Evolutionary conservation across 2,888 invertebrate genomes (phyloP).

Genomic region (Stegana nigrithorax): DNA sequence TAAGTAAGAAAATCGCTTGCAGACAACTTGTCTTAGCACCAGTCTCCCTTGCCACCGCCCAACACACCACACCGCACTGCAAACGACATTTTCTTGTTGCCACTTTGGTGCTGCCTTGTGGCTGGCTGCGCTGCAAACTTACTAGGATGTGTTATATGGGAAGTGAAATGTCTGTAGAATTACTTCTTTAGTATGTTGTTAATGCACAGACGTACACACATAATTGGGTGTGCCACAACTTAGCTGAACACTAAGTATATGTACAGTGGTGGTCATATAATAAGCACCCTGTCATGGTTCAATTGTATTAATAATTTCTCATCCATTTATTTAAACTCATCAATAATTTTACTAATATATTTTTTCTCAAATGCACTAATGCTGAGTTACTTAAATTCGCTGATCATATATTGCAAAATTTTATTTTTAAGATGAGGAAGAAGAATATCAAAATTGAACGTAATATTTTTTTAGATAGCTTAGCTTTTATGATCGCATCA

Average conservation of each 20-base stretch:
- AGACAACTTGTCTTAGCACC: constrained; percentile 36
- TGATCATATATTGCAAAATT: too few species aligned
- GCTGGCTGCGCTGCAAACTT: constrained; percentile 18
- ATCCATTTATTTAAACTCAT: too few species aligned
- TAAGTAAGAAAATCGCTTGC: constrained; percentile 55
- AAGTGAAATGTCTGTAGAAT: constrained; percentile 59
- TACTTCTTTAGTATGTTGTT: constrained; percentile 55
- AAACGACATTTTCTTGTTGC: constrained; percentile 3
- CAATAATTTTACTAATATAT: too few species aligned
- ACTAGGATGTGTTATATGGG: constrained; percentile 57
- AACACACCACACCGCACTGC: too few species aligned
- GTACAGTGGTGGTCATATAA: background rate
- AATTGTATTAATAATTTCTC: too few species aligned
- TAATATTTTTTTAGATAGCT: too few species aligned
- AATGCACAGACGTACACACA: background rate
- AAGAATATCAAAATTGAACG: too few species aligned
- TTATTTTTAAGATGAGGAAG: too few species aligned
- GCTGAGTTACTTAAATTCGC: too few species aligned
- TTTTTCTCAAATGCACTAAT: too few species aligned
- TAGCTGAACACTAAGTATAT: background rate
- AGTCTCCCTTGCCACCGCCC: too few species aligned
- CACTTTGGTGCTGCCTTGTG: background rate
- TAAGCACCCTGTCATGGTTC: background rate
- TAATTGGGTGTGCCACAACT: background rate
- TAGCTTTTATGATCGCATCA: too few species aligned